Evolutionary conservation across 1,140 invertebrate genomes (phyloP), one percentile per base, ranked within the genome.

Genomic region (Drosophila ironensis): DNA sequence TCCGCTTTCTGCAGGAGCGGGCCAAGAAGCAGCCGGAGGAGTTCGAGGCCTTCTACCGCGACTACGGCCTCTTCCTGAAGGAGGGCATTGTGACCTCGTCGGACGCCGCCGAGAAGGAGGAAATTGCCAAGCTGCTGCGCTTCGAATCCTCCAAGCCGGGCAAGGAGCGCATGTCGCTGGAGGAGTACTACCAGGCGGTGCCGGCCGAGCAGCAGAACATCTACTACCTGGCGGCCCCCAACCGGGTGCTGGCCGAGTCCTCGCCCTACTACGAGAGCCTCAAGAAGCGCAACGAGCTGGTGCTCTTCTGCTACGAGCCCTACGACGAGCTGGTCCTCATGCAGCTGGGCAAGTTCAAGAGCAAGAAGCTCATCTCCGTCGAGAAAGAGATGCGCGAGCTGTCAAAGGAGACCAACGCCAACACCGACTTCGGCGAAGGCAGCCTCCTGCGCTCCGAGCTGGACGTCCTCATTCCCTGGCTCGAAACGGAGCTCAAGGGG

Each of bases 181-280:
- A 94, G 3, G 96, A 99, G 53, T 99, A 99, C 90, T 94, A 94
- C 90, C 92, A 93, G 52, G 91, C 94, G 12, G 94, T 97, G 90
- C 93, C 94, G 40, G 91, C 93, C 19, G 95, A 95, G 6, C 95
- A 97, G 87, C 95, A 94, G 54, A 94, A 95, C 69, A 97, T 99
- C 69, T 99, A 96, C 90, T 99, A 98, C 88, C 91, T 99, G 66
- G 95, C 97, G 50, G 97, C 98, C 9, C 97, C 98, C 9, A 98
- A 97, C 89, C 97, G 98, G 24, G 91, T 94, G 48, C 91, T 99
- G 40, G 98, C 98, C 0, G 96, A 98, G 91, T 93, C 94, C 1
- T 99, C 97, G 0, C 98, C 98, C 0, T 99, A 99, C 88, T 97
- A 95, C 82, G 98, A 99, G 91, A 96, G 96, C 12, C 91, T 99